Conservation (phyloP, 2,113 vertebrate species). For the Phrynocephalus versicolor region DNA sequence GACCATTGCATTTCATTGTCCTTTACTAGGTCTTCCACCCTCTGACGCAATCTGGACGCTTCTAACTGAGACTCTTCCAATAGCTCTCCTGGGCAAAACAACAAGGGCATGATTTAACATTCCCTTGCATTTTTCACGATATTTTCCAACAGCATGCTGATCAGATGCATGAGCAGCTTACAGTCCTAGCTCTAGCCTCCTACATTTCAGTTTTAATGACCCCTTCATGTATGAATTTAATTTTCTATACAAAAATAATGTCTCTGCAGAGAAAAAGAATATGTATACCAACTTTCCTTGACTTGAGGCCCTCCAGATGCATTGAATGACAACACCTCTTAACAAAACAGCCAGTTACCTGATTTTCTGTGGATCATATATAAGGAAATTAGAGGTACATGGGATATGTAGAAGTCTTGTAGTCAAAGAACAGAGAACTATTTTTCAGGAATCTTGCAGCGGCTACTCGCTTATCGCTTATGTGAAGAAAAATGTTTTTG, state of each 20-base stretch:
- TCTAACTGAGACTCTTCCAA: slow-evolving; percentile 94
- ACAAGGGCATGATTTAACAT: slow-evolving; percentile 15
- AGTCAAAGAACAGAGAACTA: too few species aligned
- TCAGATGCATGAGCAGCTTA: background rate
- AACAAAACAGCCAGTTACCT: too few species aligned
- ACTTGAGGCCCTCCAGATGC: too few species aligned
- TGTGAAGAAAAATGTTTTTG: too few species aligned
- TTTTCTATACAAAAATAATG: background rate
- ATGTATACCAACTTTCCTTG: too few species aligned
- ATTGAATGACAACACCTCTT: too few species aligned
- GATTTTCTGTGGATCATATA: too few species aligned
- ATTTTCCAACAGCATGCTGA: accelerated
- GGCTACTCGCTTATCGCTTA: too few species aligned
- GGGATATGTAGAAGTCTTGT: background rate
- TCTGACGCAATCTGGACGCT: slow-evolving; percentile 87
- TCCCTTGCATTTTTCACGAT: background rate
- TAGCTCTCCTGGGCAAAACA: slow-evolving; percentile 82
- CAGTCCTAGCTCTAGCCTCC: too few species aligned
- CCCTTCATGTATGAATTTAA: background rate
- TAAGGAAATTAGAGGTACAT: too few species aligned
- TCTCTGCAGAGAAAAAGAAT: background rate
- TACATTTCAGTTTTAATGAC: background rate
- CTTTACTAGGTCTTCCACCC: slow-evolving; percentile 91
- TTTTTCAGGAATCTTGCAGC: too few species aligned
- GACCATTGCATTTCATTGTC: slow-evolving; percentile 87